Evolutionary conservation across 92 coral and sea anemone genomes (phyloP).

Genomic region (Umimayanthus kanabou): DNA sequence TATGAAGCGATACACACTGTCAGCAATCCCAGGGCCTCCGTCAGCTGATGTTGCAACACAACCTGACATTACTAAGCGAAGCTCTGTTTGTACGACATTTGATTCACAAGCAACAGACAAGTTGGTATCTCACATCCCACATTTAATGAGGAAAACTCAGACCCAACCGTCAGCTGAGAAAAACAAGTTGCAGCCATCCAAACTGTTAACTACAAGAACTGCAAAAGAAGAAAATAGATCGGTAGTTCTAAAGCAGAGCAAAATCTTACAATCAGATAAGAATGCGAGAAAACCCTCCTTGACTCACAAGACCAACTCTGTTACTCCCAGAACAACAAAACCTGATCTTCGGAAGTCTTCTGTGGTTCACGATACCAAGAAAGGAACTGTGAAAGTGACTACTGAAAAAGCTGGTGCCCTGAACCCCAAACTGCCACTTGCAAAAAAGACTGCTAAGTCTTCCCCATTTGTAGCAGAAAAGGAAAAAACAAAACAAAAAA

Average conservation of each 20-base stretch:
- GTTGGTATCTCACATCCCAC: constrained; percentile 31
- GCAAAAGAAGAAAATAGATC: constrained; percentile 30
- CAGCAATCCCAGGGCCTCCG: constrained; percentile 41
- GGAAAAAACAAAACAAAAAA: constrained; percentile 22
- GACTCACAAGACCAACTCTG: constrained; percentile 24
- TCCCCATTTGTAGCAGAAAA: constrained; percentile 20
- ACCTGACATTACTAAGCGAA: constrained; percentile 40
- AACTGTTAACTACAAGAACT: not conserved
- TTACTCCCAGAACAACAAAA: not conserved
- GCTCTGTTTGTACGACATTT: not conserved
- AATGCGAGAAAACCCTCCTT: not conserved
- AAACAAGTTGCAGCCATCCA: constrained; percentile 1
- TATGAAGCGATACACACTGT: constrained; percentile 37
- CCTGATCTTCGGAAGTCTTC: constrained; percentile 33
- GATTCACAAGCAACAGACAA: constrained; percentile 16
- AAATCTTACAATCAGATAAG: not conserved
- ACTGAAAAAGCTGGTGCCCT: not conserved
- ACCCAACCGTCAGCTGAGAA: not conserved
- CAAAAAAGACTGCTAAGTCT: constrained; percentile 1
- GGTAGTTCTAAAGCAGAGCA: constrained; percentile 8
- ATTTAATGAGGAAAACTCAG: constrained; percentile 32
- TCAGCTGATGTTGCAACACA: constrained; percentile 11
- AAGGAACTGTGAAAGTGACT: not conserved
- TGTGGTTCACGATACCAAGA: not conserved
- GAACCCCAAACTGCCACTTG: not conserved